These are phyloP conservation scores for Sarcophaga carnaria DNA, from an alignment of 2,888 invertebrate species.

Conservation along the genomic window DNA sequence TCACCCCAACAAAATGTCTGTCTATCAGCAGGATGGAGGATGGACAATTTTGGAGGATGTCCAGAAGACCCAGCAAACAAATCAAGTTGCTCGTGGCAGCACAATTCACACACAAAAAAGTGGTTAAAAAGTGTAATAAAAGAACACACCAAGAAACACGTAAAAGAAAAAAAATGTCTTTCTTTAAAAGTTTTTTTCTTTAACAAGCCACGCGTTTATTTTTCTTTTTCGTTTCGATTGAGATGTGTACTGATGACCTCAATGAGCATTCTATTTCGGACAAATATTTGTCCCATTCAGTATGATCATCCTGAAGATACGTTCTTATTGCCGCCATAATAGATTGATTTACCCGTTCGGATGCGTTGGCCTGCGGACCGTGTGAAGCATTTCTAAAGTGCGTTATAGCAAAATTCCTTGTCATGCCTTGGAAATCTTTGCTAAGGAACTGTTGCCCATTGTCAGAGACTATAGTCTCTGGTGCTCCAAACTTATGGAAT, in stretches of 20 bases:
- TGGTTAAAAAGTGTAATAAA: too few relatives aligned
- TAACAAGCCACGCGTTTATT: too few relatives aligned
- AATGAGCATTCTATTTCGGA: conserved; percentile 21
- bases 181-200: too few relatives aligned
- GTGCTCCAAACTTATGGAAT: neutral
- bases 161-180: too few relatives aligned
- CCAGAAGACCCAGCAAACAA: too few relatives aligned
- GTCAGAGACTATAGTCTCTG: neutral
- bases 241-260: conserved; percentile 37
- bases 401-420: neutral
- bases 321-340: neutral
- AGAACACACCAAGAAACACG: too few relatives aligned
- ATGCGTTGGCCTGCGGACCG: conserved; percentile 56
- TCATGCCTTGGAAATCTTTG: too few relatives aligned
- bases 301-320: neutral
- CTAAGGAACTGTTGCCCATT: neutral
- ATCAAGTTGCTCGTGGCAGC: too few relatives aligned
- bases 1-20: too few relatives aligned
- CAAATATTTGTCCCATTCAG: neutral
- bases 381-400: neutral
- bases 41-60: too few relatives aligned
- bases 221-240: conserved; percentile 1
- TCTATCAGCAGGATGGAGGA: too few relatives aligned
- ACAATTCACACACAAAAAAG: too few relatives aligned
- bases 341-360: conserved; percentile 74